Evolutionary conservation across 1,140 invertebrate species (phyloP).

Genomic region (Drosophila athabasca): DNA sequence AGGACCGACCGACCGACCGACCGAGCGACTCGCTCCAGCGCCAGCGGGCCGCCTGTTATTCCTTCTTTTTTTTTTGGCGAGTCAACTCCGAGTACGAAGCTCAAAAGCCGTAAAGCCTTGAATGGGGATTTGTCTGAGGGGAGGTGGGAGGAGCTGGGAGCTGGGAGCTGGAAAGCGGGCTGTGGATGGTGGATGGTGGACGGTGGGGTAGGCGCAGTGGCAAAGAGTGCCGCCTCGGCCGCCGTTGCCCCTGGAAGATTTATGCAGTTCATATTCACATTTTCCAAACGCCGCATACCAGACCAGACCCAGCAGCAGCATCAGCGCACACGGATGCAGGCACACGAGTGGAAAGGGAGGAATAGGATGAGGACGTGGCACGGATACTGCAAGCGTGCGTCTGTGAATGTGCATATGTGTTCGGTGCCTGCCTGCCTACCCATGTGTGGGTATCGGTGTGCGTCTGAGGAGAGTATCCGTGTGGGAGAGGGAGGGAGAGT

Average conservation of each 20-base stretch:
- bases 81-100: conserved; percentile 64
- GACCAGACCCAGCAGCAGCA: conserved; percentile 53
- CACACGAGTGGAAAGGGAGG: conserved; percentile 2
- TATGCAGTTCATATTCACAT: conserved; percentile 84
- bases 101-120: conserved; percentile 78
- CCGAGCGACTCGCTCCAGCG: conserved; percentile 48
- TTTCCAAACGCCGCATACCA: conserved; percentile 83
- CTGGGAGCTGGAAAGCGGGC: not conserved
- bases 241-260: conserved; percentile 74
- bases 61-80: conserved; percentile 45
- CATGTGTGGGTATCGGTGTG: conserved; percentile 8
- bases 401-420: conserved; percentile 48
- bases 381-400: conserved; percentile 58
- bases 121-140: conserved; percentile 9
- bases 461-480: conserved; percentile 12
- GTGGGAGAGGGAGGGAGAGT: conserved; percentile 1
- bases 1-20: conserved; percentile 37
- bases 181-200: conserved; percentile 1
- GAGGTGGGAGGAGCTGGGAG: not conserved
- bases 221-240: conserved; percentile 70
- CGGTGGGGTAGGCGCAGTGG: conserved; percentile 55
- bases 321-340: conserved; percentile 22
- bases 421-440: conserved; percentile 17
- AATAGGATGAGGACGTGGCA: conserved; percentile 23
- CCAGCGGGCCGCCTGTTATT: conserved; percentile 52